Base-by-base conservation (phyloP, 2,888 invertebrate genomes). In the Tridacna gigas region DNA sequence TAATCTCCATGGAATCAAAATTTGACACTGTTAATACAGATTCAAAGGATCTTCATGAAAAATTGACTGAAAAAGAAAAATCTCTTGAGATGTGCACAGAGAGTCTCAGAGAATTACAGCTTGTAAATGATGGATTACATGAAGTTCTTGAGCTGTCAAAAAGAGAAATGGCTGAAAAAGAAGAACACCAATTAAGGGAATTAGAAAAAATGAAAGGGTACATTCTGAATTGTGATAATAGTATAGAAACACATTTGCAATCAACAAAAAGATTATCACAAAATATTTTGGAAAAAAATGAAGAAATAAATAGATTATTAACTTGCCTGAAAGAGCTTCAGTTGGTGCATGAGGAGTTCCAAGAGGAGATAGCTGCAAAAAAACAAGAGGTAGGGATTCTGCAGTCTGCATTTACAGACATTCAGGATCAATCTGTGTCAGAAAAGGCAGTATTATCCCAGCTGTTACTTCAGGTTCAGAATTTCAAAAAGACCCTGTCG, bases 391-490 rank as follows among this genome's bases (percentile, higher is more conserved):
- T 71, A 61, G 13, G 4, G 63, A 69, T 86, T n/a, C 75, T 86
- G 5, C 65, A 79, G 47, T 51, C 69, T 51, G 66, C 65, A 11
- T 45, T 77, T 25, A 37, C 20, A 48, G 67, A 77, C 9, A 18
- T 82, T 51, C 71, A 71, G n/a, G 51, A 20, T 18, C 51, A 71
- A 4, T 51, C 74, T 25, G 51, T 65, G 25, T 86, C 86, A n/a
- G 86, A 84, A n/a, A 86, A 82, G 48, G 65, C 86, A 51, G 79
- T 82, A n/a, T 26, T 86, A 28, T 83, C 83, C 9, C 81, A 80
- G 18, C 67, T 86, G 75, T 74, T 82, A 63, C 25, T 80, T 20
- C 79, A 84, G 22, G 74, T 86, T 28, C 77, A 79, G 9, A 66
- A 45, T n/a, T 65, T 79, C 5, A 84, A 84, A 37, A 26, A 69